Base-by-base conservation (phyloP, 1,140 invertebrate genomes). In the Hypothenemus hampei region DNA sequence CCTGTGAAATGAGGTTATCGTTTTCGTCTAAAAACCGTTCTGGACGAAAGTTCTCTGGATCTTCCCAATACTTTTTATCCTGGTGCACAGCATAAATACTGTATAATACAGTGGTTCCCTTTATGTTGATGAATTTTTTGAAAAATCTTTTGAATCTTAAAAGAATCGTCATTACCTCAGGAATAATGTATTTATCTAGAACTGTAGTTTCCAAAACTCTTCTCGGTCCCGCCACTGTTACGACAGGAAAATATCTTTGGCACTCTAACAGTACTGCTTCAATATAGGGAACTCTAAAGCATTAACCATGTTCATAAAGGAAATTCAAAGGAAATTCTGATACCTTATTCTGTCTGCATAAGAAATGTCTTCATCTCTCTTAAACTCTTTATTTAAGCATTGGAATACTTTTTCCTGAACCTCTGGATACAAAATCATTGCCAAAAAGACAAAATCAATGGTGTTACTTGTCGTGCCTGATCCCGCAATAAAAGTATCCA, bases 1-100 rank as follows among this genome's bases (percentile, higher is more conserved):
- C 76, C 23, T 76, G 73, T 33, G 75, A 69, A 0, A 75, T 40
- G 16, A 80, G 70, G 53, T 79, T 74, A n/a, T 82, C 83, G 23
- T 77, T 69, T 40, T 75, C 26, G 13, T 31, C 26, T 31, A 31
- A 31, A 13, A 31, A 31, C 3, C 26, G 10, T 31, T 31, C 26
- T 11, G 26, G 26, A 8, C 3, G 10, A 31, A 31, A 31, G 13
- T 8, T 13, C 10, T 31, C 8, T 2, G 26, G 26, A 31, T 31
- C 26, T 3, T 1, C 13, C 26, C 26, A 31, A 31, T 11, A 11
- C 3, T 31, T 31, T 3, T 31, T 1, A 31, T 31, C 26, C 26
- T 11, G 10, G 13, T 31, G 26, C 8, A 31, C 26, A 3, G 8
- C 13, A 13, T 31, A 31, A 2, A 31, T 11, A 31, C 13, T 31